A percentile compares a stretch with the other conserved stretches of the same genome.
Conservation (phyloP, 2,797 vertebrate genomes). For the Danio kyathit region DNA sequence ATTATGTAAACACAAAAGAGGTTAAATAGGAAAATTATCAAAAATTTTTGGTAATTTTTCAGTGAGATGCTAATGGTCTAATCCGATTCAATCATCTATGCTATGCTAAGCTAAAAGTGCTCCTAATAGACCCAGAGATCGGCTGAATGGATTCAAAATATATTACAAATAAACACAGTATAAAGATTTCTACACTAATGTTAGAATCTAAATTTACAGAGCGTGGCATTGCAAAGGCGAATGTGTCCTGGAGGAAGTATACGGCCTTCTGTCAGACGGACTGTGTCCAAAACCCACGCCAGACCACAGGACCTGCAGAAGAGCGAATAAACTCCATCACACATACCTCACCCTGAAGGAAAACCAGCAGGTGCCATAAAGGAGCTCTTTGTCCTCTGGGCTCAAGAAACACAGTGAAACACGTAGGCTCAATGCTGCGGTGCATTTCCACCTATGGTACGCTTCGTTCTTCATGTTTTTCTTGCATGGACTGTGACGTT, state of each 20-base stretch:
- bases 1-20: too few species aligned
- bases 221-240: background rate
- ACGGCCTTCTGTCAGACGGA: background rate
- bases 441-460: constrained; percentile 52
- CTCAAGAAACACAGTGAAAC: constrained; percentile 39
- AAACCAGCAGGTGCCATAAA: constrained; percentile 50
- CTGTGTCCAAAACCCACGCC: background rate
- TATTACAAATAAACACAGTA: too few species aligned
- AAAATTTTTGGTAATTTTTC: too few species aligned
- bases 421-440: constrained; percentile 26
- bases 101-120: too few species aligned
- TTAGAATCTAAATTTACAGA: background rate
- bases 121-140: too few species aligned
- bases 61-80: too few species aligned
- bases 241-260: background rate
- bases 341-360: constrained; percentile 36
- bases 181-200: background rate
- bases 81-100: too few species aligned
- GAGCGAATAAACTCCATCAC: constrained; percentile 33
- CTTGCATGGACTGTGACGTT: constrained; percentile 8
- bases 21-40: too few species aligned
- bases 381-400: constrained; percentile 47
- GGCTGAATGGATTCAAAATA: too few species aligned
- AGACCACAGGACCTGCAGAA: constrained; percentile 14
- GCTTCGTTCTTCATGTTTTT: constrained; percentile 1